Evolutionary conservation across 1,140 invertebrate genomes (phyloP), one percentile per base, ranked within the genome.

Genomic region (Papilio polyxenes): DNA sequence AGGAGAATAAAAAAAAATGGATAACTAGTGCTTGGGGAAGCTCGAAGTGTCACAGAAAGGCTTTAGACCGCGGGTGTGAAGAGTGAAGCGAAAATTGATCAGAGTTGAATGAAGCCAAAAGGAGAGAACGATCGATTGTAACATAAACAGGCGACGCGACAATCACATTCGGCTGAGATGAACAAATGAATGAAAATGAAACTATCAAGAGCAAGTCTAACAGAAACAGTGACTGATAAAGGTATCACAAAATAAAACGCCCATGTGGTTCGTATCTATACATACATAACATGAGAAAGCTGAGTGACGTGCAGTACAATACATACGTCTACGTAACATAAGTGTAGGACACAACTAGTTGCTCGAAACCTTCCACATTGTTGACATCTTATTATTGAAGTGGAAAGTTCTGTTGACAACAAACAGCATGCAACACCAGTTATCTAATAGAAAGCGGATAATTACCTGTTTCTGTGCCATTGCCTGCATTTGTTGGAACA

Each of bases 401-500:
- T 84, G 82, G 82, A 85, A 83, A 88, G 86, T 44, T 69, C 48
- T 20, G 17, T 65, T 65, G n/a, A 80, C 62, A 89, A 80, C 40
- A 89, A 89, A 88, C 44, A 77, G 48, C 92, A 92, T 93, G 92
- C 92, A 85, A 84, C 84, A 90, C 85, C 85, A 91, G 85, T 75
- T 82, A 86, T 75, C 56, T 82, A 83, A 80, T 83, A 86, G 83
- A 53, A 83, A 82, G 80, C 17, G 85, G 88, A 95, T 96, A 97
- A 96, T 96, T 96, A 98, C 98, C 97, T 98, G 98, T 96, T 98
- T 98, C 95, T 98, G 98, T 91, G 98, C 98, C 97, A 98, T 97
- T 81, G 98, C 97, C 95, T 98, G 98, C 97, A 98, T 98, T 95
- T 98, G 98, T 95, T 98, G 98, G 95, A 98, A 97, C 98, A 98